Evolutionary conservation across 2,888 invertebrate species (phyloP).

Genomic region (Eutolmus rufibarbis): DNA sequence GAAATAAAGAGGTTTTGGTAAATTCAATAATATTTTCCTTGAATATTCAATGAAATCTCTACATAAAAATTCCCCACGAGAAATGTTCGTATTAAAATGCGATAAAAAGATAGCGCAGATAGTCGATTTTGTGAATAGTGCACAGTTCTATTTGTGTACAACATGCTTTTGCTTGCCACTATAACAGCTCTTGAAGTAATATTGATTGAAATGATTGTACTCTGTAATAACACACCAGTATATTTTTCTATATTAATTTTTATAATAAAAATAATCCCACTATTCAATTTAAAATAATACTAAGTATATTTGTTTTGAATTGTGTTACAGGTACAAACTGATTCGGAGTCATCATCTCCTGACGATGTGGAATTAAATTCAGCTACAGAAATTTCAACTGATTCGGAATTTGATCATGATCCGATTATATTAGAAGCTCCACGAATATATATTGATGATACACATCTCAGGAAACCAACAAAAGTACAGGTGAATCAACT

Average conservation of each 20-base stretch:
- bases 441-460: conserved; percentile 77
- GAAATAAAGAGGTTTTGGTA: too few species aligned
- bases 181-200: neutral
- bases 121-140: neutral
- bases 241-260: neutral
- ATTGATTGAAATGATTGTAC: neutral
- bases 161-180: neutral
- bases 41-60: too few species aligned
- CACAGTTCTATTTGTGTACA: neutral
- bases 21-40: too few species aligned
- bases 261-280: neutral
- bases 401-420: conserved; percentile 90
- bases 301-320: neutral
- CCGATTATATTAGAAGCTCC: conserved; percentile 74
- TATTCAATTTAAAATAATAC: neutral
- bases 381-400: conserved; percentile 90
- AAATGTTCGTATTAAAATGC: too few species aligned
- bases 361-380: conserved; percentile 81
- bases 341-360: conserved; percentile 71
- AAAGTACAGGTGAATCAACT: conserved; percentile 68
- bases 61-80: too few species aligned
- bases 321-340: conserved; percentile 69
- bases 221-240: neutral
- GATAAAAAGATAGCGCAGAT: neutral
- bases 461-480: conserved; percentile 68